A percentile compares a stretch with the other conserved stretches of the same genome.
phyloP scores from a whole-genome alignment of 2,888 invertebrate genomes.

The Aphodius granarius region DNA sequence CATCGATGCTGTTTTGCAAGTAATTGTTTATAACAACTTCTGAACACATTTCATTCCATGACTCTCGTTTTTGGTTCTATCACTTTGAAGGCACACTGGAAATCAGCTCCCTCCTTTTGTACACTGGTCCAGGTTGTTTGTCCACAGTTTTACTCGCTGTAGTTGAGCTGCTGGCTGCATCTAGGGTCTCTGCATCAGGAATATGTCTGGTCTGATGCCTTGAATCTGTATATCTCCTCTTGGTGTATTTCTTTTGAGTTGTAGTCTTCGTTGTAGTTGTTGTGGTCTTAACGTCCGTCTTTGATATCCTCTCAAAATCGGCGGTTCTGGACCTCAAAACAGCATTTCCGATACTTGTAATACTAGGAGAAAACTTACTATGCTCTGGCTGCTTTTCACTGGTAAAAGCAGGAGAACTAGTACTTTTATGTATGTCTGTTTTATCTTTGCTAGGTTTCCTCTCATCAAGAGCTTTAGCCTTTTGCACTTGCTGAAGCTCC shows the following conservation, averaged over 20 bases:
- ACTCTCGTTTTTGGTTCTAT: background rate
- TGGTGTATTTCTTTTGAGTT: conserved; percentile 64
- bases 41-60: conserved; percentile 15
- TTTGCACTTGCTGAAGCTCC: conserved; percentile 47
- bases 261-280: conserved; percentile 39
- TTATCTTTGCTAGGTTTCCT: background rate
- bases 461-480: conserved; percentile 37
- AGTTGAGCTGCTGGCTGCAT: conserved; percentile 32
- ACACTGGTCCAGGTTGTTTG: conserved; percentile 56
- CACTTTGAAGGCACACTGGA: conserved; percentile 65
- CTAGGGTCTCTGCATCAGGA: conserved; percentile 58
- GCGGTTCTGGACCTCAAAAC: conserved; percentile 68
- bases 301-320: conserved; percentile 65
- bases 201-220: conserved; percentile 63
- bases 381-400: conserved; percentile 29
- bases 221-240: conserved; percentile 62
- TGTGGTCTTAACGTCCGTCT: conserved; percentile 55
- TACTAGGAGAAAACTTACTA: conserved; percentile 59
- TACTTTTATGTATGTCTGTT: conserved; percentile 40
- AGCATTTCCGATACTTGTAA: conserved; percentile 67
- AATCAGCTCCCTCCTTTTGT: conserved; percentile 80
- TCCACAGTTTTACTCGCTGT: conserved; percentile 31
- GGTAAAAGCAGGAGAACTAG: conserved; percentile 38
- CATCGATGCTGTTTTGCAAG: background rate
- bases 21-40: conserved; percentile 9